These are phyloP conservation scores for Paratrypauchen microcephalus DNA, from an alignment of 2,797 vertebrate genomes.

Conservation along the genomic window DNA sequence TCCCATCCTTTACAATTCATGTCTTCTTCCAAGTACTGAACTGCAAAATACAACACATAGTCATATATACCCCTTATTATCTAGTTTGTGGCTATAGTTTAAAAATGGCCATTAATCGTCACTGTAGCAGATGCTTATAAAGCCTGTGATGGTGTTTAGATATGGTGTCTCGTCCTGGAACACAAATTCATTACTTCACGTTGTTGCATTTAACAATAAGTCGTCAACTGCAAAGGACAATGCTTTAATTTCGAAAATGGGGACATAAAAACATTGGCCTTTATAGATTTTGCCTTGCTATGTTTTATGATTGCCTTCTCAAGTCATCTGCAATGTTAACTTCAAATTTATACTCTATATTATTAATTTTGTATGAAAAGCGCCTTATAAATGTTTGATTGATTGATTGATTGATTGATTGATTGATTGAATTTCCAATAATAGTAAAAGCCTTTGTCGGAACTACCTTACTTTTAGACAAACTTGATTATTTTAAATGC, in stretches of 20 bases:
- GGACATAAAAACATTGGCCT: not conserved
- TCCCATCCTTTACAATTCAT: too few species aligned
- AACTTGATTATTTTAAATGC: not conserved
- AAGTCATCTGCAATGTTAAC: not conserved
- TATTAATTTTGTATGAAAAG: not conserved
- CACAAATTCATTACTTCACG: conserved; percentile 16
- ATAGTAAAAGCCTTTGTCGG: not conserved
- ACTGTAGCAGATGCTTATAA: conserved; percentile 10
- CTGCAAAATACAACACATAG: not conserved
- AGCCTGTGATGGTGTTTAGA: not conserved
- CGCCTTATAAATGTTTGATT: too few species aligned
- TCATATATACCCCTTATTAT: not conserved
- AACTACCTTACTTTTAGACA: too few species aligned
- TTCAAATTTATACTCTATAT: not conserved
- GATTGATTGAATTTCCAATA: too few species aligned
- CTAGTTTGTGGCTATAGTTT: conserved; percentile 24
- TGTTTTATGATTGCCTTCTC: not conserved
- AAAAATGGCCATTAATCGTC: conserved; percentile 18
- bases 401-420: too few species aligned
- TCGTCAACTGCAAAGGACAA: conserved; percentile 13
- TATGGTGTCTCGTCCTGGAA: conserved; percentile 10
- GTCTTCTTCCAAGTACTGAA: not conserved
- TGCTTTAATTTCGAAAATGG: conserved; percentile 18
- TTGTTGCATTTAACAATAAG: conserved; percentile 13
- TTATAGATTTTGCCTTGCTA: not conserved